Evolutionary conservation across 2,888 invertebrate species (phyloP), one percentile per base, ranked within the genome.

Genomic region (Pyrrhosoma nymphula): DNA sequence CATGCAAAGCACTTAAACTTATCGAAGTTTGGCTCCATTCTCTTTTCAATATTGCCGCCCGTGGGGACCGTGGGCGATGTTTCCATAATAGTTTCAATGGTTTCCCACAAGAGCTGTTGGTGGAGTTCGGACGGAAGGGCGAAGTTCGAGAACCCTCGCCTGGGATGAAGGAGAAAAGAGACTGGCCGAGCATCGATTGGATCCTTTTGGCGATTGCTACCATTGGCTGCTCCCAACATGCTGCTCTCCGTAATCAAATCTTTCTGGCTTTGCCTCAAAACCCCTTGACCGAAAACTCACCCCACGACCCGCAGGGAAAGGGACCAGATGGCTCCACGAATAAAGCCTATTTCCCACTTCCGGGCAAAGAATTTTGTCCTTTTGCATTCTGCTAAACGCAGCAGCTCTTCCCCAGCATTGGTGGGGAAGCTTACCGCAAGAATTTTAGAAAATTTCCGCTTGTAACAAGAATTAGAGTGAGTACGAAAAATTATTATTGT

Each of bases 181-280:
- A 20, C 20, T 4, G n/a, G 30, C 82, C 82, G 82, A 3, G 26
- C 35, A 82, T 82, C 82, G 82, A 82, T 82, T 26, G 82, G 30
- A 82, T 82, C 35, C 82, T 16, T n/a, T 60, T 12, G 18, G 82
- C 82, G 82, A 82, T 82, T 16, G 82, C 35, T 35, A 35, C 82
- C 82, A 35, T 35, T 16, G 82, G 82, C 35, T 35, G 26, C 82
- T 30, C 30, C 35, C 35, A 82, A 20, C 69, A 69, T 69, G 69
- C 69, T 8, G 69, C 69, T 69, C 35, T 35, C 69, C n/a, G 82
- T 82, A 82, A 82, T 82, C 82, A 82, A 82, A 82, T 82, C 82
- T 30, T 35, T 35, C 26, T 26, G 82, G 82, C 82, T 82, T 35
- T 14, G 82, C 82, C 82, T 82, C 35, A 30, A 82, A 82, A 82